Conservation (phyloP, 2,797 vertebrate genomes). For the Anomalospiza imberbis region DNA sequence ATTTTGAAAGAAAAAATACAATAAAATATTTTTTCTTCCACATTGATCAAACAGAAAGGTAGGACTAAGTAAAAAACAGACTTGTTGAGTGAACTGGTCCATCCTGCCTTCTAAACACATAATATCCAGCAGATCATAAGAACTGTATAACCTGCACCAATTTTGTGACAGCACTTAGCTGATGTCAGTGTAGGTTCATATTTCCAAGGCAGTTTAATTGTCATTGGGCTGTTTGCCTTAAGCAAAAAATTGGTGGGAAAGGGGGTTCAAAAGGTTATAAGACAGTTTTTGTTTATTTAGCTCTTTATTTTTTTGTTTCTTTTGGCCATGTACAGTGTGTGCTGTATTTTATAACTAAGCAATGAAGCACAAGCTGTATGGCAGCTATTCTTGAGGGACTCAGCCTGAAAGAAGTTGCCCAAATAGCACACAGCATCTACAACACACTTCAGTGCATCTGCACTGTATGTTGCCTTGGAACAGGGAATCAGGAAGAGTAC, state of each 20-base stretch:
- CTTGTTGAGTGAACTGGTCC: neutral
- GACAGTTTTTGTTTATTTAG: neutral
- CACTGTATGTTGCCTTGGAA: neutral
- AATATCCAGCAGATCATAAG: neutral
- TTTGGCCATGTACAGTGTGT: neutral
- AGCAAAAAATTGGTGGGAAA: neutral
- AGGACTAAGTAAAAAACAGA: neutral
- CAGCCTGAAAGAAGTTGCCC: neutral
- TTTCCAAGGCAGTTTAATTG: neutral
- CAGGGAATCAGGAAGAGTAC: neutral
- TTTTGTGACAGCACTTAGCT: neutral
- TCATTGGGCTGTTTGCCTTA: neutral
- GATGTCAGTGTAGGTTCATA: neutral
- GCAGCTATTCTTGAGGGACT: neutral
- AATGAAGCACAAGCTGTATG: neutral
- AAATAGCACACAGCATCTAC: too few species aligned
- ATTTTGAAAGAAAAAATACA: neutral
- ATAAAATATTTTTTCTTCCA: neutral
- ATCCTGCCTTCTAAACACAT: neutral
- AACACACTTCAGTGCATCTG: neutral
- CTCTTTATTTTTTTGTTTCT: neutral
- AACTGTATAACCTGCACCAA: neutral
- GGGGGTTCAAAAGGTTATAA: neutral
- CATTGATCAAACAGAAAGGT: neutral
- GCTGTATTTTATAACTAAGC: neutral